These are phyloP conservation scores for Tenebrio molitor DNA, from an alignment of 1,140 invertebrate species.

Conservation along the genomic window DNA sequence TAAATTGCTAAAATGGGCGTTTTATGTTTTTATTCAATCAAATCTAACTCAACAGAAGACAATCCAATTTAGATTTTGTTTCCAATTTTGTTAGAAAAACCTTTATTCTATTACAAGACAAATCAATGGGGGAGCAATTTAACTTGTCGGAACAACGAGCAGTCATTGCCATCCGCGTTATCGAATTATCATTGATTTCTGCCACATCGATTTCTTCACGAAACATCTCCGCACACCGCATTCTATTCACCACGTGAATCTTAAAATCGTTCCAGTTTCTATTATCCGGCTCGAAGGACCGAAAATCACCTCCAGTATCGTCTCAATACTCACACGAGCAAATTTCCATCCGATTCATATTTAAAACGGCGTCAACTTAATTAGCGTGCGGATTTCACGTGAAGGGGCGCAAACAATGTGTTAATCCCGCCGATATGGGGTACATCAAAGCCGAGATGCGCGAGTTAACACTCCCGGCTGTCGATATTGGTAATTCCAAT, in stretches of 20 bases:
- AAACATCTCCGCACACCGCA: background rate
- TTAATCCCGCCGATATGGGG: slow-evolving; percentile 19
- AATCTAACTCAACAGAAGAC: slow-evolving; percentile 58
- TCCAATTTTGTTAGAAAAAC: slow-evolving; percentile 59
- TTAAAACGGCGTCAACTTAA: slow-evolving; percentile 26
- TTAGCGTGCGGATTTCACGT: slow-evolving; percentile 26
- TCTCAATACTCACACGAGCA: no score
- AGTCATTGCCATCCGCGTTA: slow-evolving; percentile 57
- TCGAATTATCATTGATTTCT: slow-evolving; percentile 59
- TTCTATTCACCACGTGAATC: background rate
- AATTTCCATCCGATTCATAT: no score
- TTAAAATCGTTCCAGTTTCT: no score
- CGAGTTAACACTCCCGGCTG: slow-evolving; percentile 33
- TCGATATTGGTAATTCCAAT: slow-evolving; percentile 45
- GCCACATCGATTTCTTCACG: slow-evolving; percentile 56
- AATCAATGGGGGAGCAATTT: slow-evolving; percentile 56
- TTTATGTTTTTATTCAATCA: slow-evolving; percentile 66
- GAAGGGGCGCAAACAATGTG: slow-evolving; percentile 37
- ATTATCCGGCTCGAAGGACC: no score
- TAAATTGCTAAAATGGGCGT: slow-evolving; percentile 67
- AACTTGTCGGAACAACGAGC: slow-evolving; percentile 57
- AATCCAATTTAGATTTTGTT: slow-evolving; percentile 61
- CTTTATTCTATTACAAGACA: slow-evolving; percentile 57
- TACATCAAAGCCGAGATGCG: slow-evolving; percentile 32
- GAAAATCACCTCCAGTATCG: no score